Evolutionary conservation across 1,140 invertebrate genomes (phyloP).

Genomic region (Monomorium pharaonis): DNA sequence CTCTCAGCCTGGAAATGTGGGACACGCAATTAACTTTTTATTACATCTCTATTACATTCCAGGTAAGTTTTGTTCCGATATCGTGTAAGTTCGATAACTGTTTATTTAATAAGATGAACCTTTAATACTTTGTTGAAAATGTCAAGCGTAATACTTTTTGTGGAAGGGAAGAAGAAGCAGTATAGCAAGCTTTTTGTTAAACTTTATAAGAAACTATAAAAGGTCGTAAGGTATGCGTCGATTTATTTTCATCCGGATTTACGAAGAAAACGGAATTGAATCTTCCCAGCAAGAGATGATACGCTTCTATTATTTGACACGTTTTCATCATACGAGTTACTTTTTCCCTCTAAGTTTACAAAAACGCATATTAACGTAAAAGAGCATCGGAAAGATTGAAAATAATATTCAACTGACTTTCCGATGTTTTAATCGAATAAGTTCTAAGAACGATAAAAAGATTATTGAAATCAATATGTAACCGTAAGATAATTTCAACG

Average conservation of each 20-base stretch:
- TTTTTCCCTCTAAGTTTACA: neutral
- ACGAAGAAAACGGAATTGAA: neutral
- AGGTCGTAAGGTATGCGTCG: neutral
- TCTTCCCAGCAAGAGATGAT: neutral
- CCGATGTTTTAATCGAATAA: neutral
- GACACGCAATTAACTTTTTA: neutral
- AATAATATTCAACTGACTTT: neutral
- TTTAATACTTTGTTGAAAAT: neutral
- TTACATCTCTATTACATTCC: neutral
- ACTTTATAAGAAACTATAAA: conserved; percentile 3
- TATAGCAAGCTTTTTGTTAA: neutral
- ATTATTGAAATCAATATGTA: neutral
- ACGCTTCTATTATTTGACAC: neutral
- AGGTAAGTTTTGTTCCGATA: neutral
- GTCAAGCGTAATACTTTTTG: conserved; percentile 1
- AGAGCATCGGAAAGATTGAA: neutral
- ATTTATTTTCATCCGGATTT: neutral
- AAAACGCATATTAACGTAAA: neutral
- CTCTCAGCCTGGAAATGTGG: neutral
- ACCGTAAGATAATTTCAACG: neutral
- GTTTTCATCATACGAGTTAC: neutral
- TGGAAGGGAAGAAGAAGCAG: no score
- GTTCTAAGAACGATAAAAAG: neutral
- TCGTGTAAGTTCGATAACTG: neutral
- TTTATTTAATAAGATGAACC: conserved; percentile 4